These are phyloP conservation scores for Cephus rjabovi DNA, from an alignment of 2,888 invertebrate species.

Conservation along the genomic window DNA sequence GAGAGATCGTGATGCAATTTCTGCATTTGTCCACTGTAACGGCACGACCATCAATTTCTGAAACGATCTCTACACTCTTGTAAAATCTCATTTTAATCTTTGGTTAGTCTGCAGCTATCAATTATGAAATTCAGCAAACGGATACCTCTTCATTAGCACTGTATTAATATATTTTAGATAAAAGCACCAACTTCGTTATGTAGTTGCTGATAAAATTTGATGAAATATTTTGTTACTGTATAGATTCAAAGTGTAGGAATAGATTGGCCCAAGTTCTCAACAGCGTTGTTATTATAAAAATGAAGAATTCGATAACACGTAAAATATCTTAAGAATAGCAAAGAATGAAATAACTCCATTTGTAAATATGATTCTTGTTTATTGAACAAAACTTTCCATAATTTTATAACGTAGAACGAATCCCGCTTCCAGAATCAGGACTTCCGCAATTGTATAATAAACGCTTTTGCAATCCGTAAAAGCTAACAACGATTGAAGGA, in stretches of 20 bases:
- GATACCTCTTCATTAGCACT: not conserved
- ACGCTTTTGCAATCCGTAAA: not conserved
- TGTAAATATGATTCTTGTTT: conserved; percentile 11
- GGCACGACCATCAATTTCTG: not conserved
- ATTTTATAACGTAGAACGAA: conserved; percentile 26
- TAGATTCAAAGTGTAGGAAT: not conserved
- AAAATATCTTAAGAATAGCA: not conserved
- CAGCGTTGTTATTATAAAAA: not conserved
- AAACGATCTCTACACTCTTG: not conserved
- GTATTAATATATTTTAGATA: not conserved
- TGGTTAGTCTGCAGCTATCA: not conserved
- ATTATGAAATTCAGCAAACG: not conserved
- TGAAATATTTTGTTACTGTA: not conserved
- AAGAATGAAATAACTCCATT: not conserved
- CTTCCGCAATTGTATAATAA: not conserved
- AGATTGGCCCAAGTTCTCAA: not conserved
- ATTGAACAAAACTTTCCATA: conserved; percentile 17
- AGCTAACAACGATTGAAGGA: conserved; percentile 16
- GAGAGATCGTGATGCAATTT: not conserved
- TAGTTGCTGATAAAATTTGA: not conserved
- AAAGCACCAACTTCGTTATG: not conserved
- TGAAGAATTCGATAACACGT: not conserved
- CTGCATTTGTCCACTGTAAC: not conserved
- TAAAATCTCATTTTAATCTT: not conserved
- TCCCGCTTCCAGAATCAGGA: not conserved